Evolutionary conservation across 92 coral and sea anemone species (phyloP).

Genomic region (Pocillopora meandrina): DNA sequence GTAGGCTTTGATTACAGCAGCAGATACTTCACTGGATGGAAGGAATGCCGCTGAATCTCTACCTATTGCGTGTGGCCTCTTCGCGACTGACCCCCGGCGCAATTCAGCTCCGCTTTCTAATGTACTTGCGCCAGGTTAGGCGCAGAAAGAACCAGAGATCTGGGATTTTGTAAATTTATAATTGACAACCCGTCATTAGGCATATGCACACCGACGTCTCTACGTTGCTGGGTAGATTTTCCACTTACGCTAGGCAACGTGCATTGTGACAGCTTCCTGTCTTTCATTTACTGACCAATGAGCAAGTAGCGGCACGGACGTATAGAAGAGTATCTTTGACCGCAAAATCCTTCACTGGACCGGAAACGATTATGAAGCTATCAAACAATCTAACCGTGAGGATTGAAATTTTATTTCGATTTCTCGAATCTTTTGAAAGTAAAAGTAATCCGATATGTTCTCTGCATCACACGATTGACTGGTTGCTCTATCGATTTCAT

Average conservation of each 20-base stretch:
- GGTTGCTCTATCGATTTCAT: not conserved
- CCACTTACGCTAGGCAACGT: conserved; percentile 94
- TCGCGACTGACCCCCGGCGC: conserved; percentile 42
- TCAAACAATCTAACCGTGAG: conserved; percentile 6
- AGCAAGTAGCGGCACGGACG: conserved; percentile 63
- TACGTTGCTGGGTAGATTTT: conserved; percentile 98
- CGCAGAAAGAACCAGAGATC: conserved; percentile 43
- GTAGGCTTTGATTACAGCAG: conserved; percentile 30
- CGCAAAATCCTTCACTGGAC: conserved; percentile 43
- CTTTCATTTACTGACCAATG: conserved; percentile 68
- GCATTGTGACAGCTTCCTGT: conserved; percentile 87
- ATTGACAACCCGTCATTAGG: conserved; percentile 81
- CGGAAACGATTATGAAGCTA: conserved; percentile 30
- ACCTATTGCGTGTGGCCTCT: conserved; percentile 43
- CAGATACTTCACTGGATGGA: conserved; percentile 19
- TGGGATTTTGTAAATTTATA: conserved; percentile 50
- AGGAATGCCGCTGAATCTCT: conserved; percentile 42
- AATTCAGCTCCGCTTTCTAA: conserved; percentile 8
- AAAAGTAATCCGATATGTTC: not conserved
- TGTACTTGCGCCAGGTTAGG: conserved; percentile 37
- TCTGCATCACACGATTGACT: not conserved
- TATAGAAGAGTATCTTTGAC: conserved; percentile 23
- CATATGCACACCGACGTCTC: conserved; percentile 62
- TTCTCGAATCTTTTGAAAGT: not conserved
- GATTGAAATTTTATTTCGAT: conserved; percentile 31